A percentile compares a stretch with the other conserved stretches of the same genome.
These are phyloP conservation scores for Epizoanthus scotinus DNA, from an alignment of 92 coral and sea anemone species.

Conservation along the genomic window DNA sequence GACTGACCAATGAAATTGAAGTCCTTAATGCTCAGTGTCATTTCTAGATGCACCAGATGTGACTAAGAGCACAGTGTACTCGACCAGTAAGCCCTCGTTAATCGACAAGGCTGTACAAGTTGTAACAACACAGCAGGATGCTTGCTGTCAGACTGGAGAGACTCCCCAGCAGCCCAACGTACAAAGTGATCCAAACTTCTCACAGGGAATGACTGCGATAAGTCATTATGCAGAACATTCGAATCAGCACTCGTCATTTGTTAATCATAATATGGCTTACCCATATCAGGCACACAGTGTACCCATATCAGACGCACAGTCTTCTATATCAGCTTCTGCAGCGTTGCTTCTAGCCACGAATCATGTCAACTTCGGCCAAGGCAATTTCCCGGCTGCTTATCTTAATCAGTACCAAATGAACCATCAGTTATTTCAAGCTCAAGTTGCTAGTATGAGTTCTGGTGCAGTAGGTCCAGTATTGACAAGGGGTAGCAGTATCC, in stretches of 20 bases:
- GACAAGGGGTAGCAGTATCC: not conserved
- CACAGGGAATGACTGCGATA: slow-evolving; percentile 26
- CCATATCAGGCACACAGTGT: no score
- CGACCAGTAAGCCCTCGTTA: slow-evolving; percentile 4
- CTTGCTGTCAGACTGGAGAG: slow-evolving; percentile 44
- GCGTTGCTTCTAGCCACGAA: slow-evolving; percentile 2
- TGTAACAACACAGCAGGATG: slow-evolving; percentile 26
- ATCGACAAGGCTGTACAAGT: slow-evolving; percentile 48
- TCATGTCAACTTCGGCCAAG: slow-evolving; percentile 12
- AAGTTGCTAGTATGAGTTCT: not conserved
- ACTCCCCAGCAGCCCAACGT: not conserved
- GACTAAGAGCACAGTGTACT: slow-evolving; percentile 30
- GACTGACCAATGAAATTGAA: not conserved
- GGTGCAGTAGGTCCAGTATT: not conserved
- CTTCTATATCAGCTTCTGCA: not conserved
- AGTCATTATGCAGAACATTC: slow-evolving; percentile 35
- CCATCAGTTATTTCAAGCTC: not conserved
- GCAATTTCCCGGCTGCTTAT: not conserved
- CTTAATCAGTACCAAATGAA: slow-evolving; percentile 15
- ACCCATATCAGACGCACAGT: no score
- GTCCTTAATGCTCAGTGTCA: not conserved
- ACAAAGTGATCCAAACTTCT: slow-evolving; percentile 13
- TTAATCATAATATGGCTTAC: slow-evolving; percentile 1
- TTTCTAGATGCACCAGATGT: slow-evolving; percentile 53
- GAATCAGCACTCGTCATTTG: not conserved